phyloP scores from a whole-genome alignment of 1,140 invertebrate genomes.

The Drosophila ficusphila region DNA sequence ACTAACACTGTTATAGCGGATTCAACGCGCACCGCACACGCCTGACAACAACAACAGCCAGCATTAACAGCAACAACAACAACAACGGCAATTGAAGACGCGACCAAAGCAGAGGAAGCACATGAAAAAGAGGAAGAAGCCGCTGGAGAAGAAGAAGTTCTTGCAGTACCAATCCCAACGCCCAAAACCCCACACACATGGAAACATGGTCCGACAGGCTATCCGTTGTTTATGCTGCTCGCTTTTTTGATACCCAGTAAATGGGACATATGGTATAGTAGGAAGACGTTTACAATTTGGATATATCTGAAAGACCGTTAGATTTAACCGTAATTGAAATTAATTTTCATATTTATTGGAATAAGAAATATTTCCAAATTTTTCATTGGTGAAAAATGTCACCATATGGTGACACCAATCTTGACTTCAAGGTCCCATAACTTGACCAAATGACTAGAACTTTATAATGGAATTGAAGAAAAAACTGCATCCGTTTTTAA shows the following conservation, averaged over 20 bases:
- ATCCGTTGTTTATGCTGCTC: not conserved
- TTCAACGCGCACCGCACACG: slow-evolving; percentile 74
- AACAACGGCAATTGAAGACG: slow-evolving; percentile 57
- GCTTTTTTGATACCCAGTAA: not conserved
- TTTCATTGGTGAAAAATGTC: too few species aligned
- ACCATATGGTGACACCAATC: too few species aligned
- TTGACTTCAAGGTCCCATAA: too few species aligned
- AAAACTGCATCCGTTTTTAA: too few species aligned
- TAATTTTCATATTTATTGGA: too few species aligned
- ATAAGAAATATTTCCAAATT: too few species aligned
- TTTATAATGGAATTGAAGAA: too few species aligned
- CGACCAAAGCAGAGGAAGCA: slow-evolving; percentile 43
- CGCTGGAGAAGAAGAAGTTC: slow-evolving; percentile 2
- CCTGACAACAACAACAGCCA: slow-evolving; percentile 57
- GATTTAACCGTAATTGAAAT: too few species aligned
- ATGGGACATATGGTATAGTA: not conserved
- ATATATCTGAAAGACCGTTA: too few species aligned
- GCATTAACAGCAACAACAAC: slow-evolving; percentile 17
- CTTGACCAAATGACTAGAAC: too few species aligned
- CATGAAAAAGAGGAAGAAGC: slow-evolving; percentile 15
- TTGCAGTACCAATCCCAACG: slow-evolving; percentile 33
- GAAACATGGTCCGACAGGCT: not conserved
- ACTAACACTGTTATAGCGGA: slow-evolving; percentile 84
- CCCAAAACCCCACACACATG: slow-evolving; percentile 24
- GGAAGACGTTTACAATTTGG: too few species aligned